These are phyloP conservation scores for Festucalex cinctus DNA, from an alignment of 2,113 vertebrate genomes.

Conservation along the genomic window DNA sequence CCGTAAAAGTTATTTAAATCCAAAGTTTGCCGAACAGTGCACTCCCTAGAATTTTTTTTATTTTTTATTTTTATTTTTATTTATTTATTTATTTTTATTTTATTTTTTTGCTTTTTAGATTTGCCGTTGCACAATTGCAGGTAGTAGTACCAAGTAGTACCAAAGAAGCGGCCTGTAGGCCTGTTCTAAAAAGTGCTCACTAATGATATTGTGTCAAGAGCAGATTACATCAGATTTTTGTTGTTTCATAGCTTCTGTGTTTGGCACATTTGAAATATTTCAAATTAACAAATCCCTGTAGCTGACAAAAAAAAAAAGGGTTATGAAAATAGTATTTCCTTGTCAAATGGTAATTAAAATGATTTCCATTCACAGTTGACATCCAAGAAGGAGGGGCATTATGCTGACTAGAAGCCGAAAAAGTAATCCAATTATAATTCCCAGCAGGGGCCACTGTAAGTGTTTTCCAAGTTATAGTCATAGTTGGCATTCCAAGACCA, in stretches of 20 bases:
- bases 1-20: background rate
- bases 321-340: background rate
- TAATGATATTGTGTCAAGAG: too few relatives aligned
- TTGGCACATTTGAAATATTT: too few relatives aligned
- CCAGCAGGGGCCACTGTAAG: slow-evolving; percentile 2
- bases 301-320: background rate
- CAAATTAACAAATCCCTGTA: background rate
- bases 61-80: too few relatives aligned
- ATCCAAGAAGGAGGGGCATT: slow-evolving; percentile 2
- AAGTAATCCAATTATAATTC: slow-evolving; percentile 17
- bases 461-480: slow-evolving; percentile 27
- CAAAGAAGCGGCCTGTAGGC: too few relatives aligned
- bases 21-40: too few relatives aligned
- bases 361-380: slow-evolving; percentile 13
- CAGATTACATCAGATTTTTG: too few relatives aligned
- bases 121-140: too few relatives aligned
- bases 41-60: too few relatives aligned
- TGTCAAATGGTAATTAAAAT: background rate
- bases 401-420: background rate
- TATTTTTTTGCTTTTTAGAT: too few relatives aligned
- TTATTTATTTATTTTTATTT: too few relatives aligned
- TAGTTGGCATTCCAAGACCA: slow-evolving; percentile 39
- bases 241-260: background rate
- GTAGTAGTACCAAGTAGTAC: too few relatives aligned
- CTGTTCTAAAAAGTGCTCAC: too few relatives aligned